Evolutionary conservation across 2,888 invertebrate species (phyloP), one percentile per base, ranked within the genome.

Genomic region (Serripes groenlandicus): DNA sequence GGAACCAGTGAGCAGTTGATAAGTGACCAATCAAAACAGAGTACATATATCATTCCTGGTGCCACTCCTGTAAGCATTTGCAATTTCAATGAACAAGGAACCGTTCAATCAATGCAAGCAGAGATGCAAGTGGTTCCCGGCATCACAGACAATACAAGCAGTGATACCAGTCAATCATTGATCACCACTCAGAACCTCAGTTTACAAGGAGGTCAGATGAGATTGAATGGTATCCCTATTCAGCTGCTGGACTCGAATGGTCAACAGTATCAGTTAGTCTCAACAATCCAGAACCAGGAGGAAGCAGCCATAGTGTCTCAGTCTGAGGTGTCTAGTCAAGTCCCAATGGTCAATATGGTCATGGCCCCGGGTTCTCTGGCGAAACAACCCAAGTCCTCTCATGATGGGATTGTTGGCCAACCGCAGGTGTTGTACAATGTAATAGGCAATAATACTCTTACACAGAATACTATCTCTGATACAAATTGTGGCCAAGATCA

Each of bases 201-300:
- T 26, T 28, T 34, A 23, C 54, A 71, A 34, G n/a, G n/a, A n/a
- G 58, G 66, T 66, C 42, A 66, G 11, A 11, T 66, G 23, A 66
- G n/a, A 28, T 18, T 42, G 42, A 26, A 9, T n/a, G 35, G 66
- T 26, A 37, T 66, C 26, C 66, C 66, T 23, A 11, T 66, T 23
- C 66, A 66, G 21, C 15, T 66, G 2, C 23, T 37, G 3, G 66
- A 66, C 35, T 66, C 66, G 0, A 9, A 9, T 23, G 71, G 71
- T 18, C 54, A 34, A 9, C 71, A 56, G 56, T 56, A 15, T 54
- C 21, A 56, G 34, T 15, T 71, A 3, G 37, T 66, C n/a, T 15
- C 69, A 28, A 30, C 7, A 49, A 30, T 42, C 49, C 69, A 52
- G 32, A 56, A 56, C 23, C 56, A 56, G 23, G 5, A 56, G 21